These are phyloP conservation scores for Phaethornis superciliosus DNA, from an alignment of 2,113 vertebrate genomes.

Conservation along the genomic window DNA sequence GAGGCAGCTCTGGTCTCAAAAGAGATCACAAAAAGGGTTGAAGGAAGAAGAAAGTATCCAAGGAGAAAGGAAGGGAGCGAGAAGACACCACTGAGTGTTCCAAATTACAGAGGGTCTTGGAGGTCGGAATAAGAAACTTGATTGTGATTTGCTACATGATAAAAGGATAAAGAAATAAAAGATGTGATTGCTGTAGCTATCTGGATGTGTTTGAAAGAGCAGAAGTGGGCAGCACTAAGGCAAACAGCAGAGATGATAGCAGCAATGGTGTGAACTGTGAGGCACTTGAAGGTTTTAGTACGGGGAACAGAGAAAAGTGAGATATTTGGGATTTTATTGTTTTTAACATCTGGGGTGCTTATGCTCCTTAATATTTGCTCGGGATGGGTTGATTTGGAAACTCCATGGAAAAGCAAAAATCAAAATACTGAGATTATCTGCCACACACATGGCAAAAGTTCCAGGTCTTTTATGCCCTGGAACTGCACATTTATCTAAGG, in stretches of 20 bases:
- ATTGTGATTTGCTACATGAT: background rate
- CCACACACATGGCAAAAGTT: background rate
- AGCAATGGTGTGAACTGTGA: background rate
- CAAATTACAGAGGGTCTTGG: background rate
- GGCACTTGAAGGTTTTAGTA: background rate
- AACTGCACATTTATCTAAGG: background rate
- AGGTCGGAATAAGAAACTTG: background rate
- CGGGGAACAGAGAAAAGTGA: background rate
- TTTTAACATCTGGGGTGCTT: background rate
- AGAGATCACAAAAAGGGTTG: background rate
- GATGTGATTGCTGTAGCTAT: background rate
- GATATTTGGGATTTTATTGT: background rate
- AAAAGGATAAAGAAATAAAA: background rate
- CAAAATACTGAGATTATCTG: background rate
- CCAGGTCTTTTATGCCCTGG: background rate
- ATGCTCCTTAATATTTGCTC: background rate
- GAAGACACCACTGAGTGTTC: background rate
- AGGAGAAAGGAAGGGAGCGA: background rate
- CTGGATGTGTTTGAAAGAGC: background rate
- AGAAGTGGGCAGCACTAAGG: background rate
- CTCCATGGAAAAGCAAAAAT: background rate
- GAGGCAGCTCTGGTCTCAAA: background rate
- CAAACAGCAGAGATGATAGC: background rate
- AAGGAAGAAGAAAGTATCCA: background rate
- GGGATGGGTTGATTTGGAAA: background rate